A percentile compares a stretch with the other conserved stretches of the same genome.
These are phyloP conservation scores for Percina caprodes DNA, from an alignment of 2,113 vertebrate genomes.

Conservation along the genomic window DNA sequence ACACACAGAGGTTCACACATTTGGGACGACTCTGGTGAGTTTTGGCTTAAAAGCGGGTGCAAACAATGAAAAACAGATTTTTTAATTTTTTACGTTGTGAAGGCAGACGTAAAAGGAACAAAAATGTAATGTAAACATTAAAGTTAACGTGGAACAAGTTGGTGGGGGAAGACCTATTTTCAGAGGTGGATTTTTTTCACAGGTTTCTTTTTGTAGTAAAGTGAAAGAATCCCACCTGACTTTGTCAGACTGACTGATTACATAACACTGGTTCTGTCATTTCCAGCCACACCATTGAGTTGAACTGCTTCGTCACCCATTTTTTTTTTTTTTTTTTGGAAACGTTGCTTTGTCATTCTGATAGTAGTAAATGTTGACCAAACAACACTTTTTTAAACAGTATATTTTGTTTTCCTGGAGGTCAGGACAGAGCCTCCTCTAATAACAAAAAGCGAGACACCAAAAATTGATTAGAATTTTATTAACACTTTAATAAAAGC, in stretches of 20 bases:
- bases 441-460: conserved; percentile 19
- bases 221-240: too few species aligned
- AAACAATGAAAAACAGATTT: neutral
- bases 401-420: neutral
- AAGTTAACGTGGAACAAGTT: neutral
- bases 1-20: neutral
- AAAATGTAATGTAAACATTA: neutral
- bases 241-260: too few species aligned
- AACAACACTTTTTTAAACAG: neutral
- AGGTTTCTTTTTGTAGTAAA: too few species aligned
- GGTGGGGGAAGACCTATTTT: neutral
- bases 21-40: neutral
- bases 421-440: neutral
- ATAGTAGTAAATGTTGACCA: neutral
- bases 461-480: conserved; percentile 62
- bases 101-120: neutral
- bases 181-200: too few species aligned
- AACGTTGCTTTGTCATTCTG: neutral
- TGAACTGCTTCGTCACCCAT: too few species aligned
- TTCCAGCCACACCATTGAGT: too few species aligned
- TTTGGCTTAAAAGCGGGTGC: neutral
- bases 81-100: neutral
- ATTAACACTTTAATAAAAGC: conserved; percentile 66
- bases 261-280: too few species aligned
- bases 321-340: neutral